These are phyloP conservation scores for Talpa occidentalis DNA, from an alignment of 2,113 vertebrate genomes.

Conservation along the genomic window DNA sequence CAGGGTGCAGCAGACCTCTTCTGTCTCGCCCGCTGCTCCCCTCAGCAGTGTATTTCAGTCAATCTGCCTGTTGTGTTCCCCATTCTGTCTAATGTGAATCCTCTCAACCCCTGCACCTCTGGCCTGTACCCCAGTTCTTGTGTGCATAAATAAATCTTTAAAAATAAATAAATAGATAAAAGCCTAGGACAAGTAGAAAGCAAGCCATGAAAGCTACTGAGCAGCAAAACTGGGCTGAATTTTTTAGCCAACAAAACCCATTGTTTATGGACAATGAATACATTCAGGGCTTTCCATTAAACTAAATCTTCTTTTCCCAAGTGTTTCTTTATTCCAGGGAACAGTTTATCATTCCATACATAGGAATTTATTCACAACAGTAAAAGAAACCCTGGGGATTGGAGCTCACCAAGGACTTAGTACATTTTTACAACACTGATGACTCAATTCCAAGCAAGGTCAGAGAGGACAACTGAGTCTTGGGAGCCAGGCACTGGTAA, in stretches of 20 bases:
- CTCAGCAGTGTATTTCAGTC: no score
- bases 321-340: constrained; percentile 25
- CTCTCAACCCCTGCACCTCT: no score
- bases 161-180: no score
- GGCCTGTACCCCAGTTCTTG: no score
- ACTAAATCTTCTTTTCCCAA: constrained; percentile 46
- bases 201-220: background rate
- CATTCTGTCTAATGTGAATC: no score
- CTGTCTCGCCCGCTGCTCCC: no score
- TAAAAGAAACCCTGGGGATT: constrained; percentile 21
- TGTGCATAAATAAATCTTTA: no score
- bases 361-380: constrained; percentile 2
- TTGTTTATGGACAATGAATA: constrained; percentile 48
- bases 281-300: constrained; percentile 22
- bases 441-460: background rate
- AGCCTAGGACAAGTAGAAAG: background rate
- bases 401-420: background rate
- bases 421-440: background rate
- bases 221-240: background rate
- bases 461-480: background rate
- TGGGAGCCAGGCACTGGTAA: background rate
- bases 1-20: no score
- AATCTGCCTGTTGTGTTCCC: no score
- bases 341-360: constrained; percentile 6
- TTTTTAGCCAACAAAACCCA: constrained; percentile 33